Evolutionary conservation across 2,888 invertebrate genomes (phyloP).

Genomic region (Rhaphigaster nebulosa): DNA sequence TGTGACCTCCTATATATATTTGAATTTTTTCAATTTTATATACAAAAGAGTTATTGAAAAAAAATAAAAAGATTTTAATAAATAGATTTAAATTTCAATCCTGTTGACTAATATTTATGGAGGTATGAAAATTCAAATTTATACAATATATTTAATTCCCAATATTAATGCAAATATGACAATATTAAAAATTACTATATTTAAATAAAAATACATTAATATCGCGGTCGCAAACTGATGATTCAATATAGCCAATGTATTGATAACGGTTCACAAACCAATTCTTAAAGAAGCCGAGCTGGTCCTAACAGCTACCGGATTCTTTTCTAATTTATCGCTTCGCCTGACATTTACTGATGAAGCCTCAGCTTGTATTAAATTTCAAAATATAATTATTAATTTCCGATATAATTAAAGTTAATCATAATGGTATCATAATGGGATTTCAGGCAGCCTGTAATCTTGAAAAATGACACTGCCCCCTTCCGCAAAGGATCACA

Average conservation of each 20-base stretch:
- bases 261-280: conserved; percentile 10
- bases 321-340: conserved; percentile 30
- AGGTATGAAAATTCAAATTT: neutral
- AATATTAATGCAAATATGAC: neutral
- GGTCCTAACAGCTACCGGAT: conserved; percentile 30
- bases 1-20: too few species aligned
- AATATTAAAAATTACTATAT: neutral
- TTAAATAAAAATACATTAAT: neutral
- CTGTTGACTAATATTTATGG: neutral
- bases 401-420: conserved; percentile 35
- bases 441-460: neutral
- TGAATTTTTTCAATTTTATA: too few species aligned
- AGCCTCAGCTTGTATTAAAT: conserved; percentile 42
- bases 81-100: too few species aligned
- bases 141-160: neutral
- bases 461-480: conserved; percentile 50
- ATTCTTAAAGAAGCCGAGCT: neutral
- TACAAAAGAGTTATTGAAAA: too few species aligned
- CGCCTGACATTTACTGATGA: conserved; percentile 7
- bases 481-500: conserved; percentile 8
- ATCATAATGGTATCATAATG: conserved; percentile 36
- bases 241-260: neutral
- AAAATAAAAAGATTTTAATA: too few species aligned
- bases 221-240: neutral
- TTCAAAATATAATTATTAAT: conserved; percentile 48